Base-by-base conservation (phyloP, 1,140 invertebrate species). In the Polyergus mexicanus region DNA sequence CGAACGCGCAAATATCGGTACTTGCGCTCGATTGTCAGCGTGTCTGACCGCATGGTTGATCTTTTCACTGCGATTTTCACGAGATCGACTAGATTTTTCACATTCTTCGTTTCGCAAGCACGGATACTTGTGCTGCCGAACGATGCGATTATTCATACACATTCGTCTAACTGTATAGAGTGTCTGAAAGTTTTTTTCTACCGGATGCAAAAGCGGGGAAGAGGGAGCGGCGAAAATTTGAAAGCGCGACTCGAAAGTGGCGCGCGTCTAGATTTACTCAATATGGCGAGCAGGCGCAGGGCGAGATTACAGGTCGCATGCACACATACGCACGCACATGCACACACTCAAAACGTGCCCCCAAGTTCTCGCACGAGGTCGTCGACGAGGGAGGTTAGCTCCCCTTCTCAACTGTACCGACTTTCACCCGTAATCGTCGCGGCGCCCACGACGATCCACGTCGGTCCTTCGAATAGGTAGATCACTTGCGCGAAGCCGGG, bases 341-440 rank as follows among this genome's bases (percentile, higher is more conserved):
- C 19, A 71, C 58, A 58, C 69, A 68, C 62, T 51, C 69, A 22
- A 35, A 51, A 35, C 66, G 69, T 54, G 44, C 86, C 16, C n/a
- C 19, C 56, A 28, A 88, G 71, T 56, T 66, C 58, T 89, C 69
- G 80, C 88, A 85, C 89, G 80, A 87, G 89, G 88, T 89, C 7
- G 87, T 87, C 85, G n/a, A n/a, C n/a, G n/a, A 66, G 80, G 75
- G 68, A 90, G 88, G 89, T 90, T 90, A 90, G 85, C 75, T 89
- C 72, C 69, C 86, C 77, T 58, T 80, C 83, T 71, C 47, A 25
- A 44, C 56, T 66, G 35, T 44, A 65, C 16, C 63, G 84, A 76
- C 47, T 54, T 76, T 65, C 65, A 35, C 54, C 76, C 83, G 19
- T 56, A 51, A 51, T 85, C 76, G 72, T 65, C 77, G 78, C 74